Evolutionary conservation across 35 echinoderm and acorn worm genomes (phyloP).

Genomic region (Heliocidaris tuberculata): DNA sequence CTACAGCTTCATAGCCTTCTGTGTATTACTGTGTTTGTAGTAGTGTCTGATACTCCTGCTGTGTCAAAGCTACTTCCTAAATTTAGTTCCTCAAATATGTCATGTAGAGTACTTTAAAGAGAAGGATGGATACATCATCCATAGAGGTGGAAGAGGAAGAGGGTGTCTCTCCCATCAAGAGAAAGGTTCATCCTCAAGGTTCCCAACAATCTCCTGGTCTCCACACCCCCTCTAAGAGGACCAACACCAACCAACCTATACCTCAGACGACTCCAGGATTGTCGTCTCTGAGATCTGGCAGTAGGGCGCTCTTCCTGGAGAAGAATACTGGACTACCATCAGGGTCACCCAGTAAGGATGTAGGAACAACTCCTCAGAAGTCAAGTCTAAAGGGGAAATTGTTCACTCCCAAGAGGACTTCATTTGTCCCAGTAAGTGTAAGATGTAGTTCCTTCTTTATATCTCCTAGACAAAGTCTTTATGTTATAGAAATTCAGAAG

Average conservation of each 20-base stretch:
- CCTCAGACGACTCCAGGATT: not conserved
- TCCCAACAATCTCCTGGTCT: not conserved
- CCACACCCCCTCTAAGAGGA: not conserved
- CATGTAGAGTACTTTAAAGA: constrained; percentile 1
- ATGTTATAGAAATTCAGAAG: no score
- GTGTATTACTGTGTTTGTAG: no score
- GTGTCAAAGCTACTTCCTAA: not conserved
- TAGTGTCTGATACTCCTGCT: not conserved
- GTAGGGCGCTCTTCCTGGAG: not conserved
- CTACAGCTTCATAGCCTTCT: no score
- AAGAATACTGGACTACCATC: not conserved
- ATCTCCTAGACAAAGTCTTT: not conserved
- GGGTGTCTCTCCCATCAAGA: constrained; percentile 42
- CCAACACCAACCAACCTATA: not conserved
- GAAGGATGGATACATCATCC: not conserved
- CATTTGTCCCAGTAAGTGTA: not conserved
- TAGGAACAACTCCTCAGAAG: not conserved
- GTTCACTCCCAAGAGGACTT: constrained; percentile 31
- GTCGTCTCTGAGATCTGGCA: not conserved
- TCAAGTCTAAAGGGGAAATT: not conserved
- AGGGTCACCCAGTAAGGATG: not conserved
- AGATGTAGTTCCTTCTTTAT: not conserved
- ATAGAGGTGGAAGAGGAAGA: constrained; percentile 46
- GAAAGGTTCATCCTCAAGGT: not conserved
- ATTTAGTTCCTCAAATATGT: not conserved